A percentile compares a stretch with the other conserved stretches of the same genome.
Conservation (phyloP, 2,797 vertebrate species). For the Micromesistius poutassou region DNA sequence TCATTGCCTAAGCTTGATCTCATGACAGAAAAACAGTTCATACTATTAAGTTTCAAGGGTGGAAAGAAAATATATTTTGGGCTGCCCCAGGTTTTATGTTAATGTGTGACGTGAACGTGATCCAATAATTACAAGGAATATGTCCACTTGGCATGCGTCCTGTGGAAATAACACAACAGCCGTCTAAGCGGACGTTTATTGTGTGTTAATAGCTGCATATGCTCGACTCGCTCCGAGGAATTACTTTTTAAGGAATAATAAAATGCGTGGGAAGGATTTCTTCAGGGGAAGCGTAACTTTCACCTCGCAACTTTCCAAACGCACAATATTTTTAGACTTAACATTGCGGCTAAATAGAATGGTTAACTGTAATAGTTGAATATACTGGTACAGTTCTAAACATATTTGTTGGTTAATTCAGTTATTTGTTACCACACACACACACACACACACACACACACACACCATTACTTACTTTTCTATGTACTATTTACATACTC, state of each 20-base stretch:
- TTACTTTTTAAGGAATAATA: constrained; percentile 52
- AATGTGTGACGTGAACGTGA: constrained; percentile 58
- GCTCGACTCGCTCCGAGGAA: constrained; percentile 54
- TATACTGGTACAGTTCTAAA: neutral
- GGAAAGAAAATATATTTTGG: neutral
- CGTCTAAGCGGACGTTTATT: constrained; percentile 55
- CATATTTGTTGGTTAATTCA: neutral
- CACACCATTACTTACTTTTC: neutral
- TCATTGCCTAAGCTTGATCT: constrained; percentile 28
- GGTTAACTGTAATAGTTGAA: neutral
- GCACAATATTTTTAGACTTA: neutral
- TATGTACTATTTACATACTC: neutral
- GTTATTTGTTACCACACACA: neutral
- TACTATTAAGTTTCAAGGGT: neutral
- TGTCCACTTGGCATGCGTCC: constrained; percentile 33
- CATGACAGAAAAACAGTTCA: constrained; percentile 43
- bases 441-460: neutral
- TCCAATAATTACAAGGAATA: constrained; percentile 56
- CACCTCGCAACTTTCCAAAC: constrained; percentile 5
- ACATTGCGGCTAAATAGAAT: neutral
- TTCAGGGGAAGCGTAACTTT: neutral
- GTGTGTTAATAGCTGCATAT: constrained; percentile 61
- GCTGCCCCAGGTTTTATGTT: constrained; percentile 43
- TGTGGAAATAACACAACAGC: constrained; percentile 52
- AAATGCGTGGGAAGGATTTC: constrained; percentile 35